phyloP scores from a whole-genome alignment of 1,140 invertebrate species.

The Samia ricini region DNA sequence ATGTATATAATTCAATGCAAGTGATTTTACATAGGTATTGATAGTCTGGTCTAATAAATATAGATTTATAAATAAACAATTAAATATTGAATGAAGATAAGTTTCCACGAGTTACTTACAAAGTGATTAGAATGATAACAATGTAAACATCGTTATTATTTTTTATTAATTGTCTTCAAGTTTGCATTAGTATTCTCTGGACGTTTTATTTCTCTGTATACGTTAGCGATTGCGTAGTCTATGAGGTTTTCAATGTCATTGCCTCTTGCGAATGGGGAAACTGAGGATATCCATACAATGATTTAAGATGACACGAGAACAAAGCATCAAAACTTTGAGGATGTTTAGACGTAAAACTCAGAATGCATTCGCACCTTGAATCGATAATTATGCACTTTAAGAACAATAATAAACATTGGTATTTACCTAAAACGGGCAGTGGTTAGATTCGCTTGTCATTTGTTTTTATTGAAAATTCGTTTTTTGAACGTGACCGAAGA shows the following conservation, averaged over 20 bases:
- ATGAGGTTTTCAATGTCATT: background rate
- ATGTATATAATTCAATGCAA: no score
- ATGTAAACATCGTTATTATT: background rate
- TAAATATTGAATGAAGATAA: no score
- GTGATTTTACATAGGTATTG: no score
- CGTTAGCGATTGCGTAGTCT: background rate
- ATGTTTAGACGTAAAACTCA: background rate
- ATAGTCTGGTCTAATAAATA: background rate
- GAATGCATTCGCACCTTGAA: background rate
- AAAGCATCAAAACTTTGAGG: background rate
- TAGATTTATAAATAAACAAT: no score
- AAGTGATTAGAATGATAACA: background rate
- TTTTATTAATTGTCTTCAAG: background rate
- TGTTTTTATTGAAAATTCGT: no score
- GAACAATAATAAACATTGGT: no score
- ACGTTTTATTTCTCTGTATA: conserved; percentile 1
- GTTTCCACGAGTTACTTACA: background rate
- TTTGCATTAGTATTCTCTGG: conserved; percentile 4
- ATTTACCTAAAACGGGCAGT: no score
- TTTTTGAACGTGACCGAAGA: no score
- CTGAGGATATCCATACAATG: background rate
- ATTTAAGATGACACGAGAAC: background rate
- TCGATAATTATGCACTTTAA: no score
- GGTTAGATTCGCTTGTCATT: no score
- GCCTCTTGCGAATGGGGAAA: background rate